Conservation (phyloP, 2,888 invertebrate genomes). For the Amiota mariae region DNA sequence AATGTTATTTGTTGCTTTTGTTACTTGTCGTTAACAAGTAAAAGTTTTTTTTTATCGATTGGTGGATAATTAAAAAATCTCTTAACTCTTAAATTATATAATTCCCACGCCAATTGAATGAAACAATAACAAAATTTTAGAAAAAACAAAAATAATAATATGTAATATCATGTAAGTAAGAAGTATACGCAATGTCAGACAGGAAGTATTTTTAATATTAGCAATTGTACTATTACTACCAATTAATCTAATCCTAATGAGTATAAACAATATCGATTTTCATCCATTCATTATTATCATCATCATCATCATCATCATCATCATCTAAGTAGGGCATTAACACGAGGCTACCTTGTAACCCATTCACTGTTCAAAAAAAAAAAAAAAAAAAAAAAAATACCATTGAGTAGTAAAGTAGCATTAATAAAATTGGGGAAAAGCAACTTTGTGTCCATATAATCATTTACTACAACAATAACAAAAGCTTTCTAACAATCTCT, state of each 20-base stretch:
- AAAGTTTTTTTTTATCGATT: conserved; percentile 8
- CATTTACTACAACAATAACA: conserved; percentile 18
- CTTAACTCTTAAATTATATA: neutral
- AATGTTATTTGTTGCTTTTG: too few relatives aligned
- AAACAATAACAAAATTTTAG: neutral
- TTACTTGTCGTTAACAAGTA: neutral
- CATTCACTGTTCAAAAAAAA: conserved; percentile 4
- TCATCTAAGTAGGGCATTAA: conserved; percentile 17
- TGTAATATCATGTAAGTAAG: too few relatives aligned
- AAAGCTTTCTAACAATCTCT: neutral
- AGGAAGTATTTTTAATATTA: too few relatives aligned
- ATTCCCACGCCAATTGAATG: conserved; percentile 1
- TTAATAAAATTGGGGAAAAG: conserved; percentile 7
- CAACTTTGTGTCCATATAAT: too few relatives aligned
- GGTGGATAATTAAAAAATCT: neutral
- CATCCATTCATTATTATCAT: too few relatives aligned
- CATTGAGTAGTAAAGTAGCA: conserved; percentile 22
- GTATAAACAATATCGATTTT: too few relatives aligned
- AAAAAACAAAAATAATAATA: too few relatives aligned
- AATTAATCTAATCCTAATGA: too few relatives aligned
- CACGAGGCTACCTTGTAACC: conserved; percentile 28
- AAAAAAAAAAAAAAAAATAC: too few relatives aligned
- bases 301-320: too few relatives aligned
- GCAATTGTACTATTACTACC: too few relatives aligned
- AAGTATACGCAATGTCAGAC: too few relatives aligned